Percentiles rank a stretch among this genome's conserved stretches.
phyloP scores from a whole-genome alignment of 1,140 invertebrate genomes.

The Apis dorsata region DNA sequence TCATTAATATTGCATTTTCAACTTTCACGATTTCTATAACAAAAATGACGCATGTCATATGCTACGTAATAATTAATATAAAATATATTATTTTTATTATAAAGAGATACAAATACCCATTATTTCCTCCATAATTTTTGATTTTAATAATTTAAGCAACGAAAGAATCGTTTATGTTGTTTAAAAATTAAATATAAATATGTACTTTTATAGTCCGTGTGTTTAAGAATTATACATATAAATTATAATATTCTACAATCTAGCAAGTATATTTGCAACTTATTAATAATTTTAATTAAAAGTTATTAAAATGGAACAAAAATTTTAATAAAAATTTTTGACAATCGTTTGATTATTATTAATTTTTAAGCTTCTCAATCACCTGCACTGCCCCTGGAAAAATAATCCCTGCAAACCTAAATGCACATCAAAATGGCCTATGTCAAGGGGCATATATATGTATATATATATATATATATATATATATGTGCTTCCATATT shows the following conservation, averaged over 20 bases:
- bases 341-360: neutral
- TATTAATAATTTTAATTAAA: neutral
- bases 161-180: neutral
- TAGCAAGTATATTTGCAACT: neutral
- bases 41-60: slow-evolving; percentile 29
- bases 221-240: neutral
- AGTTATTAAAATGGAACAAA: neutral
- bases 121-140: slow-evolving; percentile 39
- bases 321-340: neutral
- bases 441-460: slow-evolving; percentile 66
- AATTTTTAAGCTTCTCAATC: neutral
- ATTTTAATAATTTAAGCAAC: neutral
- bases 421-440: slow-evolving; percentile 71
- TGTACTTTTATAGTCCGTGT: neutral
- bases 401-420: slow-evolving; percentile 59
- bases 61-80: neutral
- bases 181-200: slow-evolving; percentile 6
- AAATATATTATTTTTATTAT: slow-evolving; percentile 6
- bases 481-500: slow-evolving; percentile 1
- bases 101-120: slow-evolving; percentile 38
- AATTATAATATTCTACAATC: neutral
- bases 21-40: slow-evolving; percentile 68
- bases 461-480: too few relatives aligned
- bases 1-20: slow-evolving; percentile 51
- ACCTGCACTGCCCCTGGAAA: slow-evolving; percentile 61